These are phyloP conservation scores for Temnothorax nylanderi DNA, from an alignment of 1,140 invertebrate species.

Conservation along the genomic window DNA sequence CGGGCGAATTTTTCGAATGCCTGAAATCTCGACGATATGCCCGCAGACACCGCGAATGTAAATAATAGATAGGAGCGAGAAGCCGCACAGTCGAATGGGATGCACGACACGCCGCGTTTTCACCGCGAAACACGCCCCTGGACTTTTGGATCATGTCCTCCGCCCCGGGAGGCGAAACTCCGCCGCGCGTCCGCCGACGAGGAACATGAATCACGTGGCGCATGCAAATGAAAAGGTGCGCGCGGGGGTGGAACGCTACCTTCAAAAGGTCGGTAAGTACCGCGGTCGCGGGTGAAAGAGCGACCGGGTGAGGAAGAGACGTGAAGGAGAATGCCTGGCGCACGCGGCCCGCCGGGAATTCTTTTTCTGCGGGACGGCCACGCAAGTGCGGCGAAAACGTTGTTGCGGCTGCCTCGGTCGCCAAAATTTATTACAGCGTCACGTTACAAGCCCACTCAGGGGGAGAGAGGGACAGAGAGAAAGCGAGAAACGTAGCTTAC, in stretches of 20 bases:
- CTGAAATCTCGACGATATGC: constrained; percentile 52
- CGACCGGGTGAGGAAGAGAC: not conserved
- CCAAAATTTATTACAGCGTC: constrained; percentile 70
- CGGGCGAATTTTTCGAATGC: constrained; percentile 50
- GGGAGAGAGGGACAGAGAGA: not conserved
- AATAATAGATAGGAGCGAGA: constrained; percentile 64
- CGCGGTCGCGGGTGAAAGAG: constrained; percentile 26
- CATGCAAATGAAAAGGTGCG: constrained; percentile 71
- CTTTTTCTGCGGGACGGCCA: constrained; percentile 48
- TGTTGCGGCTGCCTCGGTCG: constrained; percentile 39
- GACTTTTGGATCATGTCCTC: constrained; percentile 73
- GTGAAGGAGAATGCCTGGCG: not conserved
- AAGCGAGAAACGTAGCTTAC: constrained; percentile 30
- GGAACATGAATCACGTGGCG: constrained; percentile 67
- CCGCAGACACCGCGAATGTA: constrained; percentile 52
- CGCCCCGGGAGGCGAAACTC: constrained; percentile 63
- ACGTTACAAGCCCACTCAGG: constrained; percentile 52
- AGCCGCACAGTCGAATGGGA: constrained; percentile 35
- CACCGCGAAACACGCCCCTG: constrained; percentile 69
- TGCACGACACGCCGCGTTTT: constrained; percentile 69
- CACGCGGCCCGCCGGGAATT: constrained; percentile 39
- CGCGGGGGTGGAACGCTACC: constrained; percentile 69
- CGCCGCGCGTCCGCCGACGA: constrained; percentile 46
- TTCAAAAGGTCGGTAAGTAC: constrained; percentile 69
- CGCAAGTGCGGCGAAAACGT: constrained; percentile 68